These are phyloP conservation scores for Neuroterus valhalla DNA, from an alignment of 1,140 invertebrate species.

Conservation along the genomic window DNA sequence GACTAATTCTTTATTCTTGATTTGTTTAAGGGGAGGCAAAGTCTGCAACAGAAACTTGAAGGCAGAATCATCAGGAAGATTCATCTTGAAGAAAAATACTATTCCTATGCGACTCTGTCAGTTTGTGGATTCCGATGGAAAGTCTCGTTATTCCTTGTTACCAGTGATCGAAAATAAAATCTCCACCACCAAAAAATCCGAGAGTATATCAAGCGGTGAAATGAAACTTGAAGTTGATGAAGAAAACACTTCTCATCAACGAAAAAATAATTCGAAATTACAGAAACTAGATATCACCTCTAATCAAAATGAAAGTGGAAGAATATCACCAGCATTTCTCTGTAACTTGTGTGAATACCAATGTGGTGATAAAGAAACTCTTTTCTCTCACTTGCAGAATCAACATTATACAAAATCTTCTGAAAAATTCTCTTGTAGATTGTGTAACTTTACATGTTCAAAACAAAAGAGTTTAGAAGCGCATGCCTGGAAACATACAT, in stretches of 20 bases:
- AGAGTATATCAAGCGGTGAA: neutral
- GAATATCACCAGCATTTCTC: neutral
- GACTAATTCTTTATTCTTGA: constrained; percentile 36
- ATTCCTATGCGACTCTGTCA: constrained; percentile 34
- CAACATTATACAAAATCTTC: constrained; percentile 9
- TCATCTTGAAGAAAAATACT: neutral
- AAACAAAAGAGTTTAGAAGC: constrained; percentile 45
- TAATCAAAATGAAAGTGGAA: constrained; percentile 21
- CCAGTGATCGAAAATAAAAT: neutral
- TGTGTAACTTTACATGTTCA: constrained; percentile 47
- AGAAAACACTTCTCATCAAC: neutral
- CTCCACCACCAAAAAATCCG: neutral
- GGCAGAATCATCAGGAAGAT: neutral
- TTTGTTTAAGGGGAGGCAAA: constrained; percentile 52
- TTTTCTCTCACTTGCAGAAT: neutral
- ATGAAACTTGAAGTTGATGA: neutral
- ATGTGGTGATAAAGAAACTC: neutral
- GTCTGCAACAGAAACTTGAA: neutral
- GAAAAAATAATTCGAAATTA: neutral
- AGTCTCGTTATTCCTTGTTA: constrained; percentile 36
- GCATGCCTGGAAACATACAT: constrained; percentile 46
- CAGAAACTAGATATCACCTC: neutral
- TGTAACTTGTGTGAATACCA: neutral
- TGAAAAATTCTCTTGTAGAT: constrained; percentile 39
- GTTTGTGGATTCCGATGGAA: constrained; percentile 26